These are phyloP conservation scores for Meandrusa payeni DNA, from an alignment of 2,888 invertebrate species.

Conservation along the genomic window DNA sequence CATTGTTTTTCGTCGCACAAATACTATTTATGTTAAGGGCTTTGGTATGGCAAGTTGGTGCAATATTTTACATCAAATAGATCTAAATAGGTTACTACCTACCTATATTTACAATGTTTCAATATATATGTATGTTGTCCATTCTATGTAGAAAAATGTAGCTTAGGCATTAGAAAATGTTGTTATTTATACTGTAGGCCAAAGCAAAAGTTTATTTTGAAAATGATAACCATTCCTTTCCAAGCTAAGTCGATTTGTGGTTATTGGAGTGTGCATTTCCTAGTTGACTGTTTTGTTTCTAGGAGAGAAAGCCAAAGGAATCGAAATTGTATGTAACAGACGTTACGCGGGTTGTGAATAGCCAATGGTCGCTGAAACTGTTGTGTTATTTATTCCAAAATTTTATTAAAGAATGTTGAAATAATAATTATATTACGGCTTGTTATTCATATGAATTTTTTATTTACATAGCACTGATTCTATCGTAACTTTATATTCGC, in stretches of 20 bases:
- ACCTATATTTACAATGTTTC: slow-evolving; percentile 8
- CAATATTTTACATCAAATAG: slow-evolving; percentile 20
- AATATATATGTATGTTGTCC: slow-evolving; percentile 7
- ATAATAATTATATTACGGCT: slow-evolving; percentile 39
- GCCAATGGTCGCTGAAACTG: slow-evolving; percentile 46
- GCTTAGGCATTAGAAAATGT: slow-evolving; percentile 18
- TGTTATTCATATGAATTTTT: slow-evolving; percentile 34
- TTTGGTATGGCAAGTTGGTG: slow-evolving; percentile 17
- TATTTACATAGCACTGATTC: slow-evolving; percentile 28
- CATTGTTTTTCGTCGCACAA: slow-evolving; percentile 12
- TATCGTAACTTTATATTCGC: slow-evolving; percentile 2
- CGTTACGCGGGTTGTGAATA: slow-evolving; percentile 61
- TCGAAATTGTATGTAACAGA: slow-evolving; percentile 54
- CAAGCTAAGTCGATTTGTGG: slow-evolving; percentile 9
- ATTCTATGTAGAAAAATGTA: slow-evolving; percentile 13
- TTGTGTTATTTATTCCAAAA: slow-evolving; percentile 67
- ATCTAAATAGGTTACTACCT: slow-evolving; percentile 14
- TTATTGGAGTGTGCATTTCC: slow-evolving; percentile 10
- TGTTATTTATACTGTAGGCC: slow-evolving; percentile 21
- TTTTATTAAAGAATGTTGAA: slow-evolving; percentile 62
- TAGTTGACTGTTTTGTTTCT: slow-evolving; percentile 33
- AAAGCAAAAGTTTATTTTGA: slow-evolving; percentile 18
- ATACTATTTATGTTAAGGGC: slow-evolving; percentile 5
- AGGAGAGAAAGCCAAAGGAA: slow-evolving; percentile 59
- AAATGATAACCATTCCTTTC: slow-evolving; percentile 10